Evolutionary conservation across 92 coral and sea anemone genomes (phyloP), one percentile per base, ranked within the genome.

Genomic region (Nematostella vectensis): DNA sequence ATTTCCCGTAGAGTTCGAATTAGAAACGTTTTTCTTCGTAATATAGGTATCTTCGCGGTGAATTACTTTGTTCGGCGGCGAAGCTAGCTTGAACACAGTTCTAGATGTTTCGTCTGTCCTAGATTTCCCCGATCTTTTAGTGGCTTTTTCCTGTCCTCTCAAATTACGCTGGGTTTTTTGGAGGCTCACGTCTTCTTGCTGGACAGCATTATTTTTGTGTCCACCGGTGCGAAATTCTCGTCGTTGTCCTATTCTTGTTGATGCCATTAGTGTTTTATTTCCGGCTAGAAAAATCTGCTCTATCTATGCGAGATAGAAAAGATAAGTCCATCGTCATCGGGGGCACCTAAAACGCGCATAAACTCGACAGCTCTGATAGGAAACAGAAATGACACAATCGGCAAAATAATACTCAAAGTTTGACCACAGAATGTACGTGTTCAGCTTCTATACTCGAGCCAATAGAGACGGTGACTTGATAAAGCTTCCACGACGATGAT

Each of bases 11-110:
- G 62, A 8, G 15, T 23, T 26, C 6, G 60, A 33, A 17, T 52
- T 11, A 25, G 27, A 49, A 11, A 26, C 42, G 43, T 27, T 55
- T 38, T 20, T 66, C 15, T 53, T 17, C 25, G 37, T 39, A 43
- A 38, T 11, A 33, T 29, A 61, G 19, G 56, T 50, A 26, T 62
- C 40, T 47, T 79, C 81, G 3, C 80, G 29, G 20, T 74, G 64
- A 3, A 68, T 54, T 40, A 45, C 54, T 49, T 70, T 85, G 48
- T 85, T 85, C 25, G 87, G 88, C 24, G 75, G 69, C 3, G 67
- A 57, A 3, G 74, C 80, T 11, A 72, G 48, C 64, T 80, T 85
- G 47, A 45, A 9, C 4, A 10, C 4, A 9, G 51, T 19, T 45
- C 23, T 45, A 4, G 51, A 45, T 4, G 12, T 58, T 31, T 75